A percentile compares a stretch with the other conserved stretches of the same genome.
phyloP scores from a whole-genome alignment of 2,888 invertebrate genomes.

The Sminthurinus aureus region DNA sequence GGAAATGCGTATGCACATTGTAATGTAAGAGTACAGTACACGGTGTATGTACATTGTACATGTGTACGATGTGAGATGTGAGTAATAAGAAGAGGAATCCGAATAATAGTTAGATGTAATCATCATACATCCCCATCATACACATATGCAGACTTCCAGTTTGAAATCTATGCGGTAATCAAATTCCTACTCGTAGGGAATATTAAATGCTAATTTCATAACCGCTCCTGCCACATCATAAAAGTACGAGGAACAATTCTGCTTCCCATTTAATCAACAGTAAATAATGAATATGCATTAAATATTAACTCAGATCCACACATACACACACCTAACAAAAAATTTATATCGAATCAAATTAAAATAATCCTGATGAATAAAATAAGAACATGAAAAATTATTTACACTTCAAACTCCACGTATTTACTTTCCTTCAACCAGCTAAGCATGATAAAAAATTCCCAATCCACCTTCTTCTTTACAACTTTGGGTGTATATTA shows the following conservation, averaged over 20 bases:
- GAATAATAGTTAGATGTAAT: no score
- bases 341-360: not conserved
- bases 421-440: not conserved
- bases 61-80: no score
- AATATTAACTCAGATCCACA: not conserved
- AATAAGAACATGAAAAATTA: no score
- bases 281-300: not conserved
- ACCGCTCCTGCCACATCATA: not conserved
- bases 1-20: constrained; percentile 2
- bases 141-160: not conserved
- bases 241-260: not conserved
- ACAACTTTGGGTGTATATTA: no score
- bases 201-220: constrained; percentile 1
- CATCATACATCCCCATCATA: no score
- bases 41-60: no score
- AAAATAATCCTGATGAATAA: no score
- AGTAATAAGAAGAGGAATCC: no score
- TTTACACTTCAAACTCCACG: not conserved
- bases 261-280: not conserved
- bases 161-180: not conserved
- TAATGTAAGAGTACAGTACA: no score
- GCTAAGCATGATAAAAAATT: no score
- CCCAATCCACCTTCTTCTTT: no score
- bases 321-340: not conserved
- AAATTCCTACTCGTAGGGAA: constrained; percentile 15